Evolutionary conservation across 35 echinoderm and acorn worm genomes (phyloP).

Genomic region (Stichopus chloronotus): DNA sequence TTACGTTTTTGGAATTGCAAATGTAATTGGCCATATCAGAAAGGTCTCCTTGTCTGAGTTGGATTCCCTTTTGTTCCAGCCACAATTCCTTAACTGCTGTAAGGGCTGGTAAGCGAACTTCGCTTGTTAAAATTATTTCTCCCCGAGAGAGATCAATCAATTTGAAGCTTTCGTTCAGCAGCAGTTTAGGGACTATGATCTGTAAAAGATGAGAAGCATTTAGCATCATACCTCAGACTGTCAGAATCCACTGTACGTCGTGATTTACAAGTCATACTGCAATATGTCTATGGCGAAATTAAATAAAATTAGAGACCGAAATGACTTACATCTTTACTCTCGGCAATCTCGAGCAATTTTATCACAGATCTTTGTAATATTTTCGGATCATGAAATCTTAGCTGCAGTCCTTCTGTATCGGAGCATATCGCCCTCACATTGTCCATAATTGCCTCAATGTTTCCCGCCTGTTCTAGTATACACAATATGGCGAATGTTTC

Average conservation of each 20-base stretch:
- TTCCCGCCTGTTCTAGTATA: conserved; percentile 13
- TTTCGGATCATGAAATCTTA: background rate
- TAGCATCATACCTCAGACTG: too few relatives aligned
- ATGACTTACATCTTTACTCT: background rate
- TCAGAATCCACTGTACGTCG: too few relatives aligned
- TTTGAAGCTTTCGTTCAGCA: background rate
- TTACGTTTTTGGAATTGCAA: background rate
- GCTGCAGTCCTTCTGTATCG: background rate
- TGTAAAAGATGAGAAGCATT: background rate
- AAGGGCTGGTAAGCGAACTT: background rate
- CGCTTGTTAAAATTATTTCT: background rate
- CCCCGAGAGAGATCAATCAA: background rate
- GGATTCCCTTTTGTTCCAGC: background rate
- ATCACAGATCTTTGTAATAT: conserved; percentile 1
- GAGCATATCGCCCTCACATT: background rate
- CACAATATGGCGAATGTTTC: background rate
- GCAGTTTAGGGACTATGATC: background rate
- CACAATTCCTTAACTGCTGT: background rate
- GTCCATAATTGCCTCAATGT: background rate
- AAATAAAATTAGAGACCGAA: too few relatives aligned
- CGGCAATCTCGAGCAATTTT: background rate
- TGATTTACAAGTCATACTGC: too few relatives aligned
- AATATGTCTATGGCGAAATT: too few relatives aligned
- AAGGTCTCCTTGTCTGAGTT: background rate
- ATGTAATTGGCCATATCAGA: background rate